Conservation (phyloP, 2,888 invertebrate species). For the Tetramorium bicarinatum region DNA sequence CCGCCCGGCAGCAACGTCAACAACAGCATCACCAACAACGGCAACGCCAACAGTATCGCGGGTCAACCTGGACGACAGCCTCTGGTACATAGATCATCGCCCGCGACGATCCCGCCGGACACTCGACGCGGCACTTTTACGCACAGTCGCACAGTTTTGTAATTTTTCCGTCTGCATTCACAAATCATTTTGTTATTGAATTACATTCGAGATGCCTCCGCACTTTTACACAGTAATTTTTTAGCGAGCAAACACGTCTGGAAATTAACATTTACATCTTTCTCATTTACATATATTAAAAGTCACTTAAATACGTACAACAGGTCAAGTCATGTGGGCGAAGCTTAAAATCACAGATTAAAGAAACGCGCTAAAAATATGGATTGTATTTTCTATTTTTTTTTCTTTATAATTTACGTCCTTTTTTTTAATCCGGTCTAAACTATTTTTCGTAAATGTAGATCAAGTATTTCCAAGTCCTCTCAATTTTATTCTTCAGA, state of each 20-base stretch:
- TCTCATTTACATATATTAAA: neutral
- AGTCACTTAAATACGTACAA: neutral
- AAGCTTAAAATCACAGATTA: neutral
- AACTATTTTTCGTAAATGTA: neutral
- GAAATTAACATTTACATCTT: neutral
- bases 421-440: neutral
- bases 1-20: conserved; percentile 79
- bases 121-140: neutral
- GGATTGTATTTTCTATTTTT: neutral
- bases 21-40: conserved; percentile 83
- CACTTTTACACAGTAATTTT: neutral
- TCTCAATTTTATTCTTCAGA: neutral
- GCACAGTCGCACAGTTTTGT: neutral
- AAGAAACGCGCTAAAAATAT: neutral
- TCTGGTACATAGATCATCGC: conserved; percentile 71
- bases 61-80: conserved; percentile 79
- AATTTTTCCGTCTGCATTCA: neutral
- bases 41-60: conserved; percentile 82
- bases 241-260: neutral
- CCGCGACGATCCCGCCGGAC: neutral
- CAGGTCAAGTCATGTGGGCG: neutral
- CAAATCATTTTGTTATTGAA: neutral
- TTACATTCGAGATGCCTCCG: neutral
- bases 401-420: neutral
- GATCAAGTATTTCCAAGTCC: neutral